phyloP scores from a whole-genome alignment of 37 sponge, comb jelly and placozoan genomes.

The Axinella damicornis region DNA sequence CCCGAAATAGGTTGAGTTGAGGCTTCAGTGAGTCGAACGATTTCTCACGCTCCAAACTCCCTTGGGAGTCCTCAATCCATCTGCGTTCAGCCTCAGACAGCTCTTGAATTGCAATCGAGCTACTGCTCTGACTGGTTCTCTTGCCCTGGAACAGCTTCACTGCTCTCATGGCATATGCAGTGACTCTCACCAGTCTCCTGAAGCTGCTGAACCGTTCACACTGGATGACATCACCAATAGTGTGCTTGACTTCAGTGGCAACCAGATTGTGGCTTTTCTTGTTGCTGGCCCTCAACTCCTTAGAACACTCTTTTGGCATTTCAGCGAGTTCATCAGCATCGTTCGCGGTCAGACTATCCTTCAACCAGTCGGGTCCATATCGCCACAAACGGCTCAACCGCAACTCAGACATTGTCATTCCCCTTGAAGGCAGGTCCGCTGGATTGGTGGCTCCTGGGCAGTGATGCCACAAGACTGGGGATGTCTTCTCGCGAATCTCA shows the following conservation, averaged over 20 bases:
- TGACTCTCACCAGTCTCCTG: not conserved
- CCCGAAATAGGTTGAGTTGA: slow-evolving; percentile 9
- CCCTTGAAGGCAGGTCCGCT: slow-evolving; percentile 44
- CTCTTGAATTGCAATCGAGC: not conserved
- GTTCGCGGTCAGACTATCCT: too few relatives aligned
- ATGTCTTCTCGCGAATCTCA: slow-evolving; percentile 17
- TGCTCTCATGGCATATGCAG: slow-evolving; percentile 13
- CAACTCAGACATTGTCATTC: slow-evolving; percentile 4
- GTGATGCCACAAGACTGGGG: slow-evolving; percentile 26
- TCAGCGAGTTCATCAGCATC: not conserved
- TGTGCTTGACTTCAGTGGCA: not conserved
- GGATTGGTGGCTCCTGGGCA: slow-evolving; percentile 20
- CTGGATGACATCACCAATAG: too few relatives aligned
- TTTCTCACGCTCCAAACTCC: not conserved
- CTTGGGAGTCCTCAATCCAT: slow-evolving; percentile 23
- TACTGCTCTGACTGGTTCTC: not conserved
- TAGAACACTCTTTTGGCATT: slow-evolving; percentile 15
- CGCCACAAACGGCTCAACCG: slow-evolving; percentile 30
- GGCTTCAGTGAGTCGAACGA: slow-evolving; percentile 2
- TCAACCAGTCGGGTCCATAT: slow-evolving; percentile 4
- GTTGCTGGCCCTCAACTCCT: slow-evolving; percentile 26
- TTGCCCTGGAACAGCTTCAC: slow-evolving; percentile 1
- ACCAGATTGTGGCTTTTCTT: not conserved
- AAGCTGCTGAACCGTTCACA: slow-evolving; percentile 7
- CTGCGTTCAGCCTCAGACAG: not conserved